A percentile compares a stretch with the other conserved stretches of the same genome.
phyloP scores from a whole-genome alignment of 2,888 invertebrate species.

The Phasia obesa region DNA sequence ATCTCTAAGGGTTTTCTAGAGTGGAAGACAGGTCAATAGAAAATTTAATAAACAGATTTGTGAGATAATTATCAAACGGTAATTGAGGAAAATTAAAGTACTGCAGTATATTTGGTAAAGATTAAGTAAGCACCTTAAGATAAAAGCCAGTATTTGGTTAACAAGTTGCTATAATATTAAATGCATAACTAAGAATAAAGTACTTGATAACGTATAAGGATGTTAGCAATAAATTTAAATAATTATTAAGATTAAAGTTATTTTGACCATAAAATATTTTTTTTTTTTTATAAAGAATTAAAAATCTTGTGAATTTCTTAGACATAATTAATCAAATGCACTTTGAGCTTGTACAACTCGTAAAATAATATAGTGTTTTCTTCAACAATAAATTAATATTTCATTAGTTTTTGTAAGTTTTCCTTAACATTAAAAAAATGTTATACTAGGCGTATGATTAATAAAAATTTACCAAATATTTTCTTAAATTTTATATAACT shows the following conservation, averaged over 20 bases:
- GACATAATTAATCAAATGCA: too few species aligned
- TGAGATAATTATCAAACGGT: not conserved
- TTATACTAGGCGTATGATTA: slow-evolving; percentile 10
- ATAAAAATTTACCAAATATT: not conserved
- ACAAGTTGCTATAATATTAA: not conserved
- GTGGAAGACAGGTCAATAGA: not conserved
- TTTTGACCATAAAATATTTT: too few species aligned
- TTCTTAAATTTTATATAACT: not conserved
- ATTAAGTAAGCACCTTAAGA: not conserved
- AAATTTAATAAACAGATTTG: not conserved
- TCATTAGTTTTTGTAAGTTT: too few species aligned
- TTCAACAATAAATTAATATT: too few species aligned
- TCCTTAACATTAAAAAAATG: not conserved
- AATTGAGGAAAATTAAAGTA: slow-evolving; percentile 9
- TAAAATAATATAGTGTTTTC: too few species aligned
- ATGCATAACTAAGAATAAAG: not conserved
- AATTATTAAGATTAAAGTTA: too few species aligned
- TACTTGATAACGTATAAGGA: too few species aligned
- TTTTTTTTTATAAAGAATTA: too few species aligned
- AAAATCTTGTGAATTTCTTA: too few species aligned
- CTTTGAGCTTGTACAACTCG: too few species aligned
- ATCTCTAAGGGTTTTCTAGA: not conserved
- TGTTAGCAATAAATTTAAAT: too few species aligned
- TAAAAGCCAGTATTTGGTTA: not conserved
- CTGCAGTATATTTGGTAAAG: slow-evolving; percentile 14